Conservation (phyloP, 2,113 vertebrate species). For the Rhegmatorhina hoffmannsi region DNA sequence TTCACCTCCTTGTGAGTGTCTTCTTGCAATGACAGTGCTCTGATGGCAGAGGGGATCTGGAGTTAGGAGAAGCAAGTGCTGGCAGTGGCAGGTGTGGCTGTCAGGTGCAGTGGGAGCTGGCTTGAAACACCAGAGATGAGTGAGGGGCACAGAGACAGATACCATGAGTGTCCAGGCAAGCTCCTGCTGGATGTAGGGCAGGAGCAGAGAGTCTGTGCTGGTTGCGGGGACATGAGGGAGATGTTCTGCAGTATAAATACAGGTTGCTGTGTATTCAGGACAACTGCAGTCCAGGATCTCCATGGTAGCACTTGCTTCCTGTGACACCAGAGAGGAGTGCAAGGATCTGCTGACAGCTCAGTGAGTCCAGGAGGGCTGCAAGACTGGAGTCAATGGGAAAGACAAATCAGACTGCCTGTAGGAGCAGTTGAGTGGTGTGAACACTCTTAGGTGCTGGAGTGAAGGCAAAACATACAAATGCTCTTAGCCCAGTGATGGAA, state of each 20-base stretch:
- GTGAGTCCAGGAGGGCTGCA: not conserved
- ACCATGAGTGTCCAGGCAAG: not conserved
- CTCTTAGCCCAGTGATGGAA: not conserved
- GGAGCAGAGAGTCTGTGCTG: not conserved
- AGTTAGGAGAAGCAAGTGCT: not conserved
- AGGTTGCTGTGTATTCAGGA: not conserved
- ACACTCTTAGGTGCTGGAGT: not conserved
- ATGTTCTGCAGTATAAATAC: not conserved
- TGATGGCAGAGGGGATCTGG: accelerated
- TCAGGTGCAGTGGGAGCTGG: not conserved
- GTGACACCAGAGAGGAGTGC: not conserved
- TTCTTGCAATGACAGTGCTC: not conserved
- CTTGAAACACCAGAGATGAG: not conserved
- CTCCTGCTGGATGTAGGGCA: not conserved
- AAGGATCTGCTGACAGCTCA: not conserved
- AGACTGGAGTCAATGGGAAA: not conserved
- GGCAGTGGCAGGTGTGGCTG: not conserved
- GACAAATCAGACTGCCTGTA: not conserved
- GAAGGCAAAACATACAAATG: not conserved
- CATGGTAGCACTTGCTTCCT: not conserved
- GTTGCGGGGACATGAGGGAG: not conserved
- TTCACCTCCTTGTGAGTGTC: not conserved
- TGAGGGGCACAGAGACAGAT: not conserved
- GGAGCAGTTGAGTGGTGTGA: not conserved
- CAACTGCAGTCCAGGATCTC: not conserved